phyloP scores from a whole-genome alignment of 2,797 vertebrate genomes.

The Distichodus sexfasciatus region DNA sequence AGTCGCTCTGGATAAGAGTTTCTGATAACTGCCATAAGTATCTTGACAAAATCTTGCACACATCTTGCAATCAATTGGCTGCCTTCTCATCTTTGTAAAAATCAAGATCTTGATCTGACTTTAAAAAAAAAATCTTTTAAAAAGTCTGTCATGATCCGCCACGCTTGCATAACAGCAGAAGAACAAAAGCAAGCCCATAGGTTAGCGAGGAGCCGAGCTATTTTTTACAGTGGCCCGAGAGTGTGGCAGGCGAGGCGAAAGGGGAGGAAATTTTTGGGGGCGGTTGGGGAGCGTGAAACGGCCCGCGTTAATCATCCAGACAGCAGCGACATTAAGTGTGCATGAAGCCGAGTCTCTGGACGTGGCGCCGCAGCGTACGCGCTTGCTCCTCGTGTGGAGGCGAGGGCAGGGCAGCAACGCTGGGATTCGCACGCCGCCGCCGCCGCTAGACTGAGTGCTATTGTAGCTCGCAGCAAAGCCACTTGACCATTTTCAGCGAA shows the following conservation, averaged over 20 bases:
- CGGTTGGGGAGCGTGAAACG: slow-evolving; percentile 65
- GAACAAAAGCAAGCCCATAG: slow-evolving; percentile 51
- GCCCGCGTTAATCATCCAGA: slow-evolving; percentile 75
- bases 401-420: slow-evolving; percentile 37
- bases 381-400: slow-evolving; percentile 41
- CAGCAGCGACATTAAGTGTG: slow-evolving; percentile 76
- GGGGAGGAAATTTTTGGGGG: slow-evolving; percentile 64
- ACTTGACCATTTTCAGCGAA: slow-evolving; percentile 27
- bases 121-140: slow-evolving; percentile 6
- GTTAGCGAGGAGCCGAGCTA: slow-evolving; percentile 61
- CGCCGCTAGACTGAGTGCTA: slow-evolving; percentile 41
- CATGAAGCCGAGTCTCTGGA: slow-evolving; percentile 71
- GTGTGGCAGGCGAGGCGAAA: slow-evolving; percentile 66
- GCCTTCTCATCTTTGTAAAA: no score
- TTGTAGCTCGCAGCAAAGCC: slow-evolving; percentile 20
- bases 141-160: slow-evolving; percentile 21
- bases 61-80: no score
- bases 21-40: no score
- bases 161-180: slow-evolving; percentile 43
- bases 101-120: no score
- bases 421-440: slow-evolving; percentile 48
- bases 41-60: no score
- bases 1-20: no score
- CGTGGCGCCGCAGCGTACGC: slow-evolving; percentile 55
- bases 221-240: slow-evolving; percentile 73